These are phyloP conservation scores for Brachionus plicatilis DNA, from an alignment of 1,140 invertebrate species.

Conservation along the genomic window DNA sequence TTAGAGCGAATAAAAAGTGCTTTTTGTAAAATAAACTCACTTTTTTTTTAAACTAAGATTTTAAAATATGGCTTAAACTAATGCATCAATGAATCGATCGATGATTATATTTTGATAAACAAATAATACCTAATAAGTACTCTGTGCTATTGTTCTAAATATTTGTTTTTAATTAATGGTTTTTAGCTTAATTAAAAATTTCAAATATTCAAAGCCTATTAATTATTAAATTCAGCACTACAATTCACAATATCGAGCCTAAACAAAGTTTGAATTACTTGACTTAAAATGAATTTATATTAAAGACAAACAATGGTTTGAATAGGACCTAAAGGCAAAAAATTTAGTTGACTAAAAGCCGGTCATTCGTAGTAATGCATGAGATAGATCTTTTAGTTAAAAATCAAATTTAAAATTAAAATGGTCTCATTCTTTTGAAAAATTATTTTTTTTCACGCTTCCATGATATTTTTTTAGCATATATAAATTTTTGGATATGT, in stretches of 20 bases:
- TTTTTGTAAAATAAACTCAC: too few relatives aligned
- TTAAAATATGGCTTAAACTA: neutral
- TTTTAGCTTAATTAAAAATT: neutral
- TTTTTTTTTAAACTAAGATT: neutral
- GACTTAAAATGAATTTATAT: neutral
- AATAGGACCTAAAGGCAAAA: neutral
- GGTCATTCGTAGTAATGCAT: neutral
- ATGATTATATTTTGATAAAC: neutral
- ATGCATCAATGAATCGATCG: neutral
- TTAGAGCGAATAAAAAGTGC: too few relatives aligned
- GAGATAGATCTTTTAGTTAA: neutral
- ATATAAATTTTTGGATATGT: neutral
- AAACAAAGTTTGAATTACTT: neutral
- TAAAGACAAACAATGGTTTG: neutral
- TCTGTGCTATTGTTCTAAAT: neutral
- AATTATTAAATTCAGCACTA: neutral
- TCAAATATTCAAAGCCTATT: neutral
- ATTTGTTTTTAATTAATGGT: neutral
- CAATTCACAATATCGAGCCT: neutral
- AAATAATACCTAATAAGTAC: neutral
- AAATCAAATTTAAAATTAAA: neutral
- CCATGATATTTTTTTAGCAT: neutral
- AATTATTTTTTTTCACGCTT: neutral
- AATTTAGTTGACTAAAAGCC: neutral
- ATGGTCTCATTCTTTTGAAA: neutral